These are phyloP conservation scores for Cichlasoma orientale DNA, from an alignment of 2,797 vertebrate genomes.

Conservation along the genomic window DNA sequence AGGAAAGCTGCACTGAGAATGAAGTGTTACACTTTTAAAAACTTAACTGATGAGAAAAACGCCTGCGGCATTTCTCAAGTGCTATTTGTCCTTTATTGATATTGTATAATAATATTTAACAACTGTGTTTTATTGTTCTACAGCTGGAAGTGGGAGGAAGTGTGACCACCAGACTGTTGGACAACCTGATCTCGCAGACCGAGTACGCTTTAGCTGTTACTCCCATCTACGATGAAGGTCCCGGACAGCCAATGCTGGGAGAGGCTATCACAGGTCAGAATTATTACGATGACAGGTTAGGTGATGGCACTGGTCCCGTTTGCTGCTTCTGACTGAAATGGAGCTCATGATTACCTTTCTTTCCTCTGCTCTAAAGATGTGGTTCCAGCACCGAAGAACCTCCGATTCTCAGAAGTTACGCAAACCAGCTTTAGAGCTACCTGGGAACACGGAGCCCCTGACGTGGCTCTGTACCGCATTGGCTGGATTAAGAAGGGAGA, in stretches of 20 bases:
- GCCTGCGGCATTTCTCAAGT: background rate
- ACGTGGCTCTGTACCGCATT: conserved; percentile 94
- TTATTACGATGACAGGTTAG: background rate
- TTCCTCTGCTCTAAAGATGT: conserved; percentile 75
- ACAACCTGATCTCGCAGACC: conserved; percentile 91
- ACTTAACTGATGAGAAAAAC: conserved; percentile 9
- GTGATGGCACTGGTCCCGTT: background rate
- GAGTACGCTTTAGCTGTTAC: conserved; percentile 88
- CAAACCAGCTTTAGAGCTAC: conserved; percentile 89
- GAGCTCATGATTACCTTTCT: background rate
- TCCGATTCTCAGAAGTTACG: conserved; percentile 88
- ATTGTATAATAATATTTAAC: background rate
- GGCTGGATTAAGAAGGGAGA: conserved; percentile 87
- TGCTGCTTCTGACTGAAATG: background rate
- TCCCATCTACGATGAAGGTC: conserved; percentile 88
- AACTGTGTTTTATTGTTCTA: conserved; percentile 17
- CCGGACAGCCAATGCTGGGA: conserved; percentile 81
- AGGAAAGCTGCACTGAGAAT: conserved; percentile 36
- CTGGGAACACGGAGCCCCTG: conserved; percentile 95
- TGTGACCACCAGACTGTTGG: conserved; percentile 81
- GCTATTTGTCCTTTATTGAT: background rate
- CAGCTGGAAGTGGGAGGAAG: conserved; percentile 90
- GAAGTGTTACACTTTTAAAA: conserved; percentile 23
- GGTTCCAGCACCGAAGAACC: conserved; percentile 92
- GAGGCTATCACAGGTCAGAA: conserved; percentile 87